phyloP scores from a whole-genome alignment of 1,140 invertebrate species.

The Magallana gigas region DNA sequence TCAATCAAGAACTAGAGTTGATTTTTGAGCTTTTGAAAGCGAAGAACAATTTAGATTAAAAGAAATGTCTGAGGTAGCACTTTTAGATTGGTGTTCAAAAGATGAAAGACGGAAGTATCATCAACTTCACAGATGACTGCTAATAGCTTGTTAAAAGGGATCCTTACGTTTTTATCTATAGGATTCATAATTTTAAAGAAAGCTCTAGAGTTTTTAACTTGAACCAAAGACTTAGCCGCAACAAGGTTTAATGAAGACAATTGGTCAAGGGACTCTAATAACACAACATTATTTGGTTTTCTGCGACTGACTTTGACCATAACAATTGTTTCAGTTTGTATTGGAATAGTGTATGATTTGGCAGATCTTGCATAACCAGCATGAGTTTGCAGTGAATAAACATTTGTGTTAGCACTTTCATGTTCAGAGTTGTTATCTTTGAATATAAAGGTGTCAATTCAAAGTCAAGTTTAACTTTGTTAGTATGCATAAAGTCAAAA shows the following conservation, averaged over 20 bases:
- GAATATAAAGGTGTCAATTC: slow-evolving; percentile 29
- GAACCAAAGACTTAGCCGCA: slow-evolving; percentile 48
- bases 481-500: slow-evolving; percentile 53
- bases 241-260: slow-evolving; percentile 39
- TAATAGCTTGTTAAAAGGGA: slow-evolving; percentile 31
- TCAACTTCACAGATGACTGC: slow-evolving; percentile 22
- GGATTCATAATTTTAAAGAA: slow-evolving; percentile 49
- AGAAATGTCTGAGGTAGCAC: too few relatives aligned
- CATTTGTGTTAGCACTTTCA: not conserved
- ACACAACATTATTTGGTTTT: slow-evolving; percentile 41
- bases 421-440: too few relatives aligned
- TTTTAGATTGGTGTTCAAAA: too few relatives aligned
- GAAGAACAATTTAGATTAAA: too few relatives aligned
- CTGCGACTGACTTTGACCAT: slow-evolving; percentile 31
- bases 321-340: slow-evolving; percentile 43
- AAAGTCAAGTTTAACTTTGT: slow-evolving; percentile 45
- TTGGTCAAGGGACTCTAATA: slow-evolving; percentile 47
- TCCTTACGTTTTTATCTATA: slow-evolving; percentile 31
- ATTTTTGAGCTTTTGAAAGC: too few relatives aligned
- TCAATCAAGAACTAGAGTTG: too few relatives aligned
- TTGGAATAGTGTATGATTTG: slow-evolving; percentile 33
- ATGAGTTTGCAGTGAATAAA: slow-evolving; percentile 26
- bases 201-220: slow-evolving; percentile 26
- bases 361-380: slow-evolving; percentile 50
- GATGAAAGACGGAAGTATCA: not conserved